These are phyloP conservation scores for Camponotus pennsylvanicus DNA, from an alignment of 1,140 invertebrate genomes.

Conservation along the genomic window DNA sequence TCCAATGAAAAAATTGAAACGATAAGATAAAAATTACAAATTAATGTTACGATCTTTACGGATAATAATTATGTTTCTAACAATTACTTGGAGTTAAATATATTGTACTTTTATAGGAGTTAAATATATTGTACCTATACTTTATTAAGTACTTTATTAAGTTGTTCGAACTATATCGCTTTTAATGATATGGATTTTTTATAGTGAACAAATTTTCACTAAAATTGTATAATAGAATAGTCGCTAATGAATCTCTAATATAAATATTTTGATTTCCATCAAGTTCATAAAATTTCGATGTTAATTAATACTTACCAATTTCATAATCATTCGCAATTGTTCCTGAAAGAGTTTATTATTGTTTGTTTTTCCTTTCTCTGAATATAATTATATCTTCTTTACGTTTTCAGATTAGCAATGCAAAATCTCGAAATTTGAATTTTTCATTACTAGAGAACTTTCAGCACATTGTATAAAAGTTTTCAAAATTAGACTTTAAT, in stretches of 20 bases:
- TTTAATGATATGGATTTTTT: background rate
- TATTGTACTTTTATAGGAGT: background rate
- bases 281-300: slow-evolving; percentile 22
- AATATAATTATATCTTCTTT: background rate
- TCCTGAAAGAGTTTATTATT: background rate
- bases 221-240: slow-evolving; percentile 47
- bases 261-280: slow-evolving; percentile 20
- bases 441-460: background rate
- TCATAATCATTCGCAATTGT: slow-evolving; percentile 44
- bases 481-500: too few relatives aligned
- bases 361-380: background rate
- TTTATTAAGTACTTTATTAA: background rate
- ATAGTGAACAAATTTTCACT: slow-evolving; percentile 37
- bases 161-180: background rate
- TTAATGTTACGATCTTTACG: too few relatives aligned
- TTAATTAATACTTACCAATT: slow-evolving; percentile 4
- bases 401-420: background rate
- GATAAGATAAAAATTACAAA: too few relatives aligned
- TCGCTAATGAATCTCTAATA: slow-evolving; percentile 42
- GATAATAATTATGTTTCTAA: too few relatives aligned
- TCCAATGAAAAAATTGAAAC: too few relatives aligned
- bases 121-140: background rate
- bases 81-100: background rate
- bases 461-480: too few relatives aligned
- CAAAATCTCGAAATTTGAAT: background rate